A percentile compares a stretch with the other conserved stretches of the same genome.
These are phyloP conservation scores for Drosophila miranda DNA, from an alignment of 1,140 invertebrate genomes.

Conservation along the genomic window DNA sequence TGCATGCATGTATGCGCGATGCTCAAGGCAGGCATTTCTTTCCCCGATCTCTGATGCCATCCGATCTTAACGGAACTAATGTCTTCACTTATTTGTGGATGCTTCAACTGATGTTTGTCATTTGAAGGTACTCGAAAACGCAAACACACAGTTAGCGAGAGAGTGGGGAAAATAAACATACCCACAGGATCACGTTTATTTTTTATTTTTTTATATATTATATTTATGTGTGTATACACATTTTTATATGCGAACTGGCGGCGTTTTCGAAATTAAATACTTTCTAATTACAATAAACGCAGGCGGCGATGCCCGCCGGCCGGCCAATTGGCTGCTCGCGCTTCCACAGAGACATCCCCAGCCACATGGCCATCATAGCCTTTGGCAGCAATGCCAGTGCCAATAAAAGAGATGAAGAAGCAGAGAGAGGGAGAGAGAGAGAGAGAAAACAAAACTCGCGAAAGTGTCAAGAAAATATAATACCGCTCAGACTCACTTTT, in stretches of 20 bases:
- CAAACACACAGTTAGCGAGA: slow-evolving; percentile 12
- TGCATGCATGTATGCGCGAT: no score
- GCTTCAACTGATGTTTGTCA: slow-evolving; percentile 34
- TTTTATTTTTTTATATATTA: slow-evolving; percentile 17
- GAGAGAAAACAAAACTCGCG: slow-evolving; percentile 50
- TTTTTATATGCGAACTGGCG: slow-evolving; percentile 31
- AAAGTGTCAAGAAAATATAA: slow-evolving; percentile 76
- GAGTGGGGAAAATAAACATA: slow-evolving; percentile 18
- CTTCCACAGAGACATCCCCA: slow-evolving; percentile 16
- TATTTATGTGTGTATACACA: slow-evolving; percentile 28
- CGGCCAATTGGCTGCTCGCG: slow-evolving; percentile 38
- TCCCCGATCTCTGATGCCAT: slow-evolving; percentile 51
- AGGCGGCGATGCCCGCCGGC: slow-evolving; percentile 64
- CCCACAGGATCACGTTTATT: slow-evolving; percentile 41
- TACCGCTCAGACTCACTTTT: slow-evolving; percentile 65
- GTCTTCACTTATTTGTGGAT: slow-evolving; percentile 53
- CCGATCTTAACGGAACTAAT: slow-evolving; percentile 74
- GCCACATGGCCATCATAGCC: slow-evolving; percentile 13
- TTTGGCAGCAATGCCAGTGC: slow-evolving; percentile 47
- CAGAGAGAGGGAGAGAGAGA: slow-evolving; percentile 7
- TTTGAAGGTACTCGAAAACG: slow-evolving; percentile 30
- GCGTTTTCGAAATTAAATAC: slow-evolving; percentile 77
- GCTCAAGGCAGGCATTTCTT: slow-evolving; percentile 50
- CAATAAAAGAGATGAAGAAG: slow-evolving; percentile 28
- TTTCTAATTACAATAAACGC: slow-evolving; percentile 80